These are phyloP conservation scores for Prolemur simus DNA, from an alignment of 2,113 vertebrate species.

Conservation along the genomic window DNA sequence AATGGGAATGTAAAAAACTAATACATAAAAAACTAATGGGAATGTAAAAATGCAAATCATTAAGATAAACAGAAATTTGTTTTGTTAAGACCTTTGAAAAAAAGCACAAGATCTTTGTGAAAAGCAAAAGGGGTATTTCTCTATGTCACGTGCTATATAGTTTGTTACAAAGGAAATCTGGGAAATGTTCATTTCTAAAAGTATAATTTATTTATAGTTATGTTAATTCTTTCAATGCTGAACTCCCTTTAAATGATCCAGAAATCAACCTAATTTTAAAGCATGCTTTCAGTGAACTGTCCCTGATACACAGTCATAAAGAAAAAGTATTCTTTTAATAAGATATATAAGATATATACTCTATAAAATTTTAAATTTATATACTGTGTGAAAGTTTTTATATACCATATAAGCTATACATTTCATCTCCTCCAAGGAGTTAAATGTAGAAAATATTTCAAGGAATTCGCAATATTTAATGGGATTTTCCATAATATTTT, in stretches of 20 bases:
- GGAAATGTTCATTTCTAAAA: neutral
- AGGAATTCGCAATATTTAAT: neutral
- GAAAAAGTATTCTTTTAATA: neutral
- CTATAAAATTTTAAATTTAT: neutral
- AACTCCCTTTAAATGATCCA: neutral
- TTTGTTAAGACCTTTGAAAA: conserved; percentile 57
- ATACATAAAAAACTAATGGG: neutral
- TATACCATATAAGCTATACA: neutral
- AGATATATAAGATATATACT: too few species aligned
- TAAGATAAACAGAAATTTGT: conserved; percentile 70
- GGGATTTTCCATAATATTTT: neutral
- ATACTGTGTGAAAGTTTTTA: neutral
- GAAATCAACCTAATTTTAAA: neutral
- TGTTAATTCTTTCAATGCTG: neutral
- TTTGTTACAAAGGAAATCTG: neutral
- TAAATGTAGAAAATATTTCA: neutral
- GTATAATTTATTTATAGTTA: neutral
- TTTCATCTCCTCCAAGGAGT: neutral
- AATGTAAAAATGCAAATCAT: conserved; percentile 66
- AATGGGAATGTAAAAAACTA: neutral
- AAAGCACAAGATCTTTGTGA: neutral
- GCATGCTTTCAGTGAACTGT: neutral
- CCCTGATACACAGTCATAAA: neutral
- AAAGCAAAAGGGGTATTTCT: neutral
- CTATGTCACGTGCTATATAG: neutral